These are phyloP conservation scores for Drosophila kikkawai DNA, from an alignment of 1,140 invertebrate species.

Conservation along the genomic window DNA sequence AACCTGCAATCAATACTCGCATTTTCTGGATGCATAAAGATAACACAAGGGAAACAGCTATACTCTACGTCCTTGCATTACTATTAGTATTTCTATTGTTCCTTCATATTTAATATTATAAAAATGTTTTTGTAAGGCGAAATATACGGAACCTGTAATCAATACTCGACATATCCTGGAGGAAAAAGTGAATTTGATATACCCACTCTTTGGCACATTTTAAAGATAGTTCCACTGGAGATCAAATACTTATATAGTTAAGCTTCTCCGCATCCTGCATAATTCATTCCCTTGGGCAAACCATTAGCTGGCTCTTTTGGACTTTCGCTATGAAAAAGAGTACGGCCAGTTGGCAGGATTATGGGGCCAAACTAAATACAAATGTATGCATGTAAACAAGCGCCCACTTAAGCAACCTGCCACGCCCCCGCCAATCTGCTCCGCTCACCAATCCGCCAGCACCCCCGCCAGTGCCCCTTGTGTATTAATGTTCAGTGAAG, in stretches of 20 bases:
- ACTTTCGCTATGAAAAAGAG: constrained; percentile 11
- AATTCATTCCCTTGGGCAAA: constrained; percentile 12
- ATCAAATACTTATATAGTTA: neutral
- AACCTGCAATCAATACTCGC: too few species aligned
- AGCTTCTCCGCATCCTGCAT: constrained; percentile 8
- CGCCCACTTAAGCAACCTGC: constrained; percentile 71
- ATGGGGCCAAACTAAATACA: constrained; percentile 71
- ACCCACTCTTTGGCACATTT: neutral
- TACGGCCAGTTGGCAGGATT: constrained; percentile 21
- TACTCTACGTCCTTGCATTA: neutral
- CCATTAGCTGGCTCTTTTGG: constrained; percentile 22
- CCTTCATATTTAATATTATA: neutral
- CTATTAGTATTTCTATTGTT: neutral
- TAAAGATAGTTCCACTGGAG: neutral
- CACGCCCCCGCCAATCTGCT: constrained; percentile 25
- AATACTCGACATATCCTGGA: neutral
- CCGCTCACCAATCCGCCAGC: constrained; percentile 4
- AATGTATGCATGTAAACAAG: constrained; percentile 79
- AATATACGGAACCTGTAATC: neutral
- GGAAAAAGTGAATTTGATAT: neutral
- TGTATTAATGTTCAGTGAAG: constrained; percentile 83
- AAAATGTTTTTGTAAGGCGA: neutral
- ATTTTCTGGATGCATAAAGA: too few species aligned
- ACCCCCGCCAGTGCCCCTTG: constrained; percentile 1
- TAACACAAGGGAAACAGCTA: neutral